These are phyloP conservation scores for Heterocephalus glaber DNA, from an alignment of 2,113 vertebrate genomes.

Conservation along the genomic window DNA sequence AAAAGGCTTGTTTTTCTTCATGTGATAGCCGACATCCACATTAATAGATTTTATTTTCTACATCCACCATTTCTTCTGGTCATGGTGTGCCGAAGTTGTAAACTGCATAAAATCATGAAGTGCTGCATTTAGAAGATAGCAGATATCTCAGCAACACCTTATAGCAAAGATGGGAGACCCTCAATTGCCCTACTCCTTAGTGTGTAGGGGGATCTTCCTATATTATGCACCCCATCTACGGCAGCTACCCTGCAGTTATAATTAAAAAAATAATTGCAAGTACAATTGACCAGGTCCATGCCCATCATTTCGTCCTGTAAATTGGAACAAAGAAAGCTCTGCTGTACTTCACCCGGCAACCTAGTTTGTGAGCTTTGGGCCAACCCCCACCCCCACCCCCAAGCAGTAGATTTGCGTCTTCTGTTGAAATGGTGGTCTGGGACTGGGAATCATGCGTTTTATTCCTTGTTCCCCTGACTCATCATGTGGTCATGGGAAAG, in stretches of 20 bases:
- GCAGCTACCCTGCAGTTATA: constrained; percentile 79
- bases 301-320: constrained; percentile 71
- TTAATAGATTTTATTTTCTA: neutral
- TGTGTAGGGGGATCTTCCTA: neutral
- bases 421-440: constrained; percentile 23
- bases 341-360: constrained; percentile 53
- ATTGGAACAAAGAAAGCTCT: constrained; percentile 66
- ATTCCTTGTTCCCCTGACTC: constrained; percentile 63
- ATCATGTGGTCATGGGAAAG: constrained; percentile 69
- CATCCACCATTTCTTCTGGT: neutral
- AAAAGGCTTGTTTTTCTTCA: neutral
- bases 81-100: neutral
- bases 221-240: constrained; percentile 3
- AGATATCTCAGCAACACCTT: neutral
- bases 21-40: neutral
- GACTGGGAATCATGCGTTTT: constrained; percentile 29
- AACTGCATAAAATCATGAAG: neutral
- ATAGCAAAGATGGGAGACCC: constrained; percentile 56
- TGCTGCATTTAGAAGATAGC: neutral
- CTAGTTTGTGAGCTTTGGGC: constrained; percentile 73
- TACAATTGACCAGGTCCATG: constrained; percentile 62
- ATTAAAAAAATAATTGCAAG: constrained; percentile 82
- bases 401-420: constrained; percentile 8
- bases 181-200: constrained; percentile 67
- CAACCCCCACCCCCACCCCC: constrained; percentile 59